Percentiles rank a stretch among this genome's conserved stretches.
phyloP scores from a whole-genome alignment of 2,113 vertebrate species.

The Salvelinus sp. region DNA sequence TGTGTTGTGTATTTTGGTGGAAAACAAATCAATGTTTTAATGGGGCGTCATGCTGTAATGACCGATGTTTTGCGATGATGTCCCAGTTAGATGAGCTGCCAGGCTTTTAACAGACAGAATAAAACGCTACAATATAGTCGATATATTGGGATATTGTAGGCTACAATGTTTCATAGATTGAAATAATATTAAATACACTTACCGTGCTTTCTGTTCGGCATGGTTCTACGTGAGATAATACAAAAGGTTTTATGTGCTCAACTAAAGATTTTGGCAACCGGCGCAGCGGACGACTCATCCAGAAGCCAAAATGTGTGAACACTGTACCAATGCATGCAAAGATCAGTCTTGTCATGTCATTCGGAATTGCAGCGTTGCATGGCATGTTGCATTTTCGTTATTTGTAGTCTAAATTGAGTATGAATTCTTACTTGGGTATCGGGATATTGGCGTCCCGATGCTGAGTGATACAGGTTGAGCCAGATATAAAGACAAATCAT shows the following conservation, averaged over 20 bases:
- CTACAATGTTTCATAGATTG: neutral
- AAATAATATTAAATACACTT: neutral
- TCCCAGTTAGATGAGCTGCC: constrained; percentile 40
- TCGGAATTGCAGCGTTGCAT: neutral
- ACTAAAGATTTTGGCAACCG: constrained; percentile 16
- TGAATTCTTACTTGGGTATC: neutral
- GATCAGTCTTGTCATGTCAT: neutral
- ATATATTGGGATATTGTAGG: neutral
- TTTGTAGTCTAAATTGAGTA: too few relatives aligned
- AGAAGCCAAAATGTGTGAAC: neutral
- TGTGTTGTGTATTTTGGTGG: neutral
- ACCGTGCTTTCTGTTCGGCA: neutral
- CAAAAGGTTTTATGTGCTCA: constrained; percentile 29
- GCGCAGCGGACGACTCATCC: neutral
- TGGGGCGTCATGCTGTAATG: neutral
- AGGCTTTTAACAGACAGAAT: constrained; percentile 6
- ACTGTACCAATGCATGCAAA: neutral
- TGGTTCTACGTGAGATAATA: neutral
- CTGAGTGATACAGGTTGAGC: neutral
- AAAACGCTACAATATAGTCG: neutral
- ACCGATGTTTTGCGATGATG: constrained; percentile 1
- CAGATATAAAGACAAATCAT: neutral
- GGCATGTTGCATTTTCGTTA: too few relatives aligned
- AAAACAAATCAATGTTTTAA: neutral
- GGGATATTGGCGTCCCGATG: neutral